Evolutionary conservation across 2,113 vertebrate genomes (phyloP).

Genomic region (Danionella cerebrum): DNA sequence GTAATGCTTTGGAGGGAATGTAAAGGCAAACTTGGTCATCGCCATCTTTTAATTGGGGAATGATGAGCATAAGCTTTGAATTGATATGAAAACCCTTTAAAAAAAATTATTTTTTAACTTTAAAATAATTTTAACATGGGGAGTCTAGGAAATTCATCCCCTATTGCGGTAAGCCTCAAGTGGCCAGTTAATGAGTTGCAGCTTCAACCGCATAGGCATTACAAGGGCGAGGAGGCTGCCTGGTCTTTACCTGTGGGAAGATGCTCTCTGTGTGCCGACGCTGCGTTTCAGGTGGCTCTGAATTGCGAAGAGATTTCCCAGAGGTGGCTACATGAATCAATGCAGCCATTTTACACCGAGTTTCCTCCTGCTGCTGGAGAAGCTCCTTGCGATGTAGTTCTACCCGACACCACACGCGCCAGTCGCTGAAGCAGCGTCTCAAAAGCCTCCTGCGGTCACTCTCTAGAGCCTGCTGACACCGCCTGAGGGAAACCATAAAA

Average conservation of each 20-base stretch:
- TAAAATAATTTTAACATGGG: too few relatives aligned
- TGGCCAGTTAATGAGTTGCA: too few relatives aligned
- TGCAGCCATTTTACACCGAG: conserved; percentile 73
- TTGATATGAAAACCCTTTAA: too few relatives aligned
- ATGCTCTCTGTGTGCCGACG: conserved; percentile 34
- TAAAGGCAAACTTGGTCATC: too few relatives aligned
- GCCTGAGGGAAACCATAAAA: conserved; percentile 67
- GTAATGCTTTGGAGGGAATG: too few relatives aligned
- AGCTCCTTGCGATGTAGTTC: conserved; percentile 63
- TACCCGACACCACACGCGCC: conserved; percentile 70
- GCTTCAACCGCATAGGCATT: too few relatives aligned
- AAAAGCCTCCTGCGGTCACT: conserved; percentile 69
- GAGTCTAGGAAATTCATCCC: too few relatives aligned
- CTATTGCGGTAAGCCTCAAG: too few relatives aligned
- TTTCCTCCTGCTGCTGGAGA: conserved; percentile 70
- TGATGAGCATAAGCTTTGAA: too few relatives aligned
- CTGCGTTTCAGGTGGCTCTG: conserved; percentile 10
- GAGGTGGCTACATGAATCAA: conserved; percentile 67
- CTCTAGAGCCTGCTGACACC: conserved; percentile 66
- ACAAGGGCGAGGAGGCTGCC: too few relatives aligned
- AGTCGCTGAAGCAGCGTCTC: conserved; percentile 65
- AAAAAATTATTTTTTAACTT: too few relatives aligned
- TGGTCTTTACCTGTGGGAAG: conserved; percentile 41
- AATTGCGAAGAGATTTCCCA: conserved; percentile 43
- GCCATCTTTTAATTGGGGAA: too few relatives aligned